A percentile compares a stretch with the other conserved stretches of the same genome.
phyloP scores from a whole-genome alignment of 2,113 vertebrate genomes.

The Amblyopsis rosae region DNA sequence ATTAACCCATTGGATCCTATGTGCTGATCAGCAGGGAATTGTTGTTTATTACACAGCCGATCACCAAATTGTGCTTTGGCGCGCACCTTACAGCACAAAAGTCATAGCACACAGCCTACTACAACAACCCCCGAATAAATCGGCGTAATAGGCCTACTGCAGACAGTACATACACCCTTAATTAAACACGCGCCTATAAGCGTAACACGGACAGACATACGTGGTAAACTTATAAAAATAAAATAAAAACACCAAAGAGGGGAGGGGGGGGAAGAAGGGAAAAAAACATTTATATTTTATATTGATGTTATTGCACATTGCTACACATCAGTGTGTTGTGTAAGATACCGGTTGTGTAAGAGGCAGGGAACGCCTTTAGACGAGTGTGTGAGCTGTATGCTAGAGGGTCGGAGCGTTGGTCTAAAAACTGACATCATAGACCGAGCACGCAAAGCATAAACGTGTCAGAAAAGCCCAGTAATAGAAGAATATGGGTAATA shows the following conservation, averaged over 20 bases:
- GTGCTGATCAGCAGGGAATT: conserved; percentile 41
- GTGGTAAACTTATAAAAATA: too few relatives aligned
- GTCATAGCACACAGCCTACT: conserved; percentile 1
- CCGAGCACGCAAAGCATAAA: conserved; percentile 52
- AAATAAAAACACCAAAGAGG: too few relatives aligned
- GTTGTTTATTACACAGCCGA: conserved; percentile 16
- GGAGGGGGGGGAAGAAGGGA: too few relatives aligned
- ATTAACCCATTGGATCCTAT: conserved; percentile 39
- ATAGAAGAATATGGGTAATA: conserved; percentile 43
- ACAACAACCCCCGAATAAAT: conserved; percentile 10
- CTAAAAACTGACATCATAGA: conserved; percentile 65
- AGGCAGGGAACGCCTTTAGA: conserved; percentile 21
- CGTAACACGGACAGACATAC: too few relatives aligned
- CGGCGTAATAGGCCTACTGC: not conserved
- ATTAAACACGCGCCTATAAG: too few relatives aligned
- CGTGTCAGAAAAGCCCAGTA: conserved; percentile 39
- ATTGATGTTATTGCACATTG: not conserved
- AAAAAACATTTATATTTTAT: too few relatives aligned
- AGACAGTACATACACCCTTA: too few relatives aligned
- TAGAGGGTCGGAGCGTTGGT: conserved; percentile 56
- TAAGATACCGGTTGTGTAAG: not conserved
- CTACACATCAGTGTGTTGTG: not conserved
- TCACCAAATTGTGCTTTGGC: conserved; percentile 70
- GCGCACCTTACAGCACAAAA: conserved; percentile 40
- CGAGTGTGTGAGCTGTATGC: conserved; percentile 44